These are phyloP conservation scores for Hydrolagus colliei DNA, from an alignment of 2,797 vertebrate species.

Conservation along the genomic window DNA sequence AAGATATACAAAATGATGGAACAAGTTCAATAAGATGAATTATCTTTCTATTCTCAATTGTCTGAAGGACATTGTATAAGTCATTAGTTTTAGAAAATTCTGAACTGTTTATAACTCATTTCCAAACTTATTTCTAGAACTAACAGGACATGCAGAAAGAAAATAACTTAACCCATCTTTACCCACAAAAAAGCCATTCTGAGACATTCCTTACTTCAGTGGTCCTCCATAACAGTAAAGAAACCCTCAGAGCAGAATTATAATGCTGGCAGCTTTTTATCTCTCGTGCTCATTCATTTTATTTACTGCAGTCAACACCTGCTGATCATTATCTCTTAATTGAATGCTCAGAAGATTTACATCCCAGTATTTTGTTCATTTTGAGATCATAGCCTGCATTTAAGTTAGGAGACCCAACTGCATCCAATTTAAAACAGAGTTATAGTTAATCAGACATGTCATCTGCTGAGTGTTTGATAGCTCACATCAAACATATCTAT, in stretches of 20 bases:
- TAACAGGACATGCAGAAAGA: background rate
- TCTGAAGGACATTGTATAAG: no score
- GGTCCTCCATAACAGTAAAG: background rate
- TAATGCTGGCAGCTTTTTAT: slow-evolving; percentile 10
- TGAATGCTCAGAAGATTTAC: slow-evolving; percentile 18
- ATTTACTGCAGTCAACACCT: slow-evolving; percentile 6
- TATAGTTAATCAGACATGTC: slow-evolving; percentile 20
- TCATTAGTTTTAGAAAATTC: no score
- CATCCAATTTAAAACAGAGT: slow-evolving; percentile 24
- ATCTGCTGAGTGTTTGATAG: background rate
- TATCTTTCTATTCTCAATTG: no score
- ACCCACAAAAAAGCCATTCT: background rate
- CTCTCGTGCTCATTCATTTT: background rate
- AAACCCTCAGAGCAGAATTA: background rate
- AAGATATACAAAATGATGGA: no score
- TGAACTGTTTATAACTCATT: background rate
- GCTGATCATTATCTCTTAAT: slow-evolving; percentile 22
- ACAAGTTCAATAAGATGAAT: no score
- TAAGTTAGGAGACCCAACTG: background rate
- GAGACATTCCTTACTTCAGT: background rate
- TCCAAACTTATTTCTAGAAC: background rate
- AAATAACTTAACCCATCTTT: background rate
- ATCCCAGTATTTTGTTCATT: slow-evolving; percentile 1
- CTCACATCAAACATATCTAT: background rate
- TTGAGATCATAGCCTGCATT: slow-evolving; percentile 18